phyloP scores from a whole-genome alignment of 2,797 vertebrate species.

The Siniperca undulata region DNA sequence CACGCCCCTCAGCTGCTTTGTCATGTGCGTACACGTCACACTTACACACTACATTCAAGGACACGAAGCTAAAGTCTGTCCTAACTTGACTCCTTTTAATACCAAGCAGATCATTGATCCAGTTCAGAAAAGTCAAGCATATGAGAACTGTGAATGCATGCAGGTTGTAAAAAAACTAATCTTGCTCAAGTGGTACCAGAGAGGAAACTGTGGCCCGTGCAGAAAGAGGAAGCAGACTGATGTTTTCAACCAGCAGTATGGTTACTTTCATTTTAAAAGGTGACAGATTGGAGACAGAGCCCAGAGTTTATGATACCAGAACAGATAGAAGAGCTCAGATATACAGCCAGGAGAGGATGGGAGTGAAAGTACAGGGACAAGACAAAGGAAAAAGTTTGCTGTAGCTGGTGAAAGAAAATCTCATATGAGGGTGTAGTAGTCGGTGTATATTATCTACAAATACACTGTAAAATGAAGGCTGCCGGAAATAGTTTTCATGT shows the following conservation, averaged over 20 bases:
- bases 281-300: not conserved
- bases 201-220: constrained; percentile 65
- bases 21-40: not conserved
- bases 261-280: constrained; percentile 48
- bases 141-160: not conserved
- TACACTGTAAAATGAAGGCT: too few species aligned
- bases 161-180: not conserved
- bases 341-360: not conserved
- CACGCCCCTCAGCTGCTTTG: not conserved
- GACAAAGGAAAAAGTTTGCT: not conserved
- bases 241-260: constrained; percentile 35
- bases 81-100: not conserved
- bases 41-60: not conserved
- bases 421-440: too few species aligned
- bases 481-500: too few species aligned
- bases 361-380: not conserved
- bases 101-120: not conserved
- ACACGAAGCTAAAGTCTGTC: not conserved
- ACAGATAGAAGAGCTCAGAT: not conserved
- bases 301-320: not conserved
- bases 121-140: not conserved
- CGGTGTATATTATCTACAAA: too few species aligned
- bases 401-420: not conserved
- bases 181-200: constrained; percentile 42
- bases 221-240: constrained; percentile 66